Conservation (phyloP, 1,140 invertebrate genomes). For the Cydia splendana region DNA sequence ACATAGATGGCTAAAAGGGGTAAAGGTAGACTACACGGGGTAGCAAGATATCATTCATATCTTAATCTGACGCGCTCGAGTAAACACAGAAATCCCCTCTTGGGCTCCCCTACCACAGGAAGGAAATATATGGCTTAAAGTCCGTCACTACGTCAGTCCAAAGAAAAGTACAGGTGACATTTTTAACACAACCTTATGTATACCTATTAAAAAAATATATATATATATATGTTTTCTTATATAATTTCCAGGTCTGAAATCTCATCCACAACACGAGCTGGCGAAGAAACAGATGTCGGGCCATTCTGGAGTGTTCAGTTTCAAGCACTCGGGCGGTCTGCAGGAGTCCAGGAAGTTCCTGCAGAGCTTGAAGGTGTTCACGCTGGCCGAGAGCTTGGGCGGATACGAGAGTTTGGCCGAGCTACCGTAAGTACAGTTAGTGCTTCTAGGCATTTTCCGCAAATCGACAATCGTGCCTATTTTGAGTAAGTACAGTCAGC, state of each 20-base stretch:
- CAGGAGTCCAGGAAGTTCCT: conserved; percentile 90
- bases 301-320: conserved; percentile 95
- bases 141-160: too few species aligned
- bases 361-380: conserved; percentile 89
- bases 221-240: background rate
- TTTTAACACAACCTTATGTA: background rate
- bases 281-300: conserved; percentile 92
- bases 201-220: too few species aligned
- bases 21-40: too few species aligned
- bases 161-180: background rate
- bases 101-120: too few species aligned
- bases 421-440: conserved; percentile 85
- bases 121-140: too few species aligned
- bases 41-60: too few species aligned
- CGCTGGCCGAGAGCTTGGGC: conserved; percentile 96
- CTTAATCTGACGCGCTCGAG: too few species aligned
- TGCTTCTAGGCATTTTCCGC: too few species aligned
- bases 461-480: too few species aligned
- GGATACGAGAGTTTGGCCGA: conserved; percentile 96
- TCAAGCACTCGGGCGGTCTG: conserved; percentile 92
- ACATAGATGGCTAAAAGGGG: too few species aligned
- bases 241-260: conserved; percentile 85
- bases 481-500: too few species aligned
- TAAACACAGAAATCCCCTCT: too few species aligned
- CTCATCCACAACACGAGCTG: conserved; percentile 95